Evolutionary conservation across 2,797 vertebrate species (phyloP).

Genomic region (Phoxinus dragarum): DNA sequence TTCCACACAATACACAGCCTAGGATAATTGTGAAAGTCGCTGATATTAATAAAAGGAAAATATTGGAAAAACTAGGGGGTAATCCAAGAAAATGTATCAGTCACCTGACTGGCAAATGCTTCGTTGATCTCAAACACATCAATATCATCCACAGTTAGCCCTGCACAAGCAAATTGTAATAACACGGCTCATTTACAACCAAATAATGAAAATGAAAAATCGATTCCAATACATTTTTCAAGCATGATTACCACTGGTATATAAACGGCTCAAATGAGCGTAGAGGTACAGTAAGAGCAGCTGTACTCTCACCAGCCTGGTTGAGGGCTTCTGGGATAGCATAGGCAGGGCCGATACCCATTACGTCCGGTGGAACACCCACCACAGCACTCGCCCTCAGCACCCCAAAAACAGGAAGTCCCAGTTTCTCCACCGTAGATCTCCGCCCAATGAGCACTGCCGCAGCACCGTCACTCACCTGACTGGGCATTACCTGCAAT

Average conservation of each 20-base stretch:
- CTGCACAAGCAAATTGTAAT: constrained; percentile 56
- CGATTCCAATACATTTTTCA: neutral
- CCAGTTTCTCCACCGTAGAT: constrained; percentile 80
- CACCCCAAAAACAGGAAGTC: constrained; percentile 86
- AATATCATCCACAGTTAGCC: constrained; percentile 78
- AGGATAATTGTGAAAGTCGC: neutral
- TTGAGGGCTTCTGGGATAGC: constrained; percentile 88
- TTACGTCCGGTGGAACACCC: constrained; percentile 89
- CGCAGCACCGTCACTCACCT: constrained; percentile 91
- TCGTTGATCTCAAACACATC: constrained; percentile 87
- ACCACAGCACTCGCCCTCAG: constrained; percentile 88
- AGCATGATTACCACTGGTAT: neutral
- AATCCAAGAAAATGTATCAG: constrained; percentile 27
- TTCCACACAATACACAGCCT: constrained; percentile 92
- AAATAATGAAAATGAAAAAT: constrained; percentile 21
- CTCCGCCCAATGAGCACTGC: constrained; percentile 87
- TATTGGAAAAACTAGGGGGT: neutral
- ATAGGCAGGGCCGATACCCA: constrained; percentile 89
- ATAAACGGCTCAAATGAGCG: neutral
- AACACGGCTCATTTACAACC: constrained; percentile 14
- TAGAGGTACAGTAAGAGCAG: neutral
- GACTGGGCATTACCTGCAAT: constrained; percentile 90
- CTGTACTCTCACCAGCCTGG: constrained; percentile 81
- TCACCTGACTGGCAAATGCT: constrained; percentile 87
- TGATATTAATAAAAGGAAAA: neutral